These are phyloP conservation scores for Neodiprion pinetum DNA, from an alignment of 1,140 invertebrate genomes.

Conservation along the genomic window DNA sequence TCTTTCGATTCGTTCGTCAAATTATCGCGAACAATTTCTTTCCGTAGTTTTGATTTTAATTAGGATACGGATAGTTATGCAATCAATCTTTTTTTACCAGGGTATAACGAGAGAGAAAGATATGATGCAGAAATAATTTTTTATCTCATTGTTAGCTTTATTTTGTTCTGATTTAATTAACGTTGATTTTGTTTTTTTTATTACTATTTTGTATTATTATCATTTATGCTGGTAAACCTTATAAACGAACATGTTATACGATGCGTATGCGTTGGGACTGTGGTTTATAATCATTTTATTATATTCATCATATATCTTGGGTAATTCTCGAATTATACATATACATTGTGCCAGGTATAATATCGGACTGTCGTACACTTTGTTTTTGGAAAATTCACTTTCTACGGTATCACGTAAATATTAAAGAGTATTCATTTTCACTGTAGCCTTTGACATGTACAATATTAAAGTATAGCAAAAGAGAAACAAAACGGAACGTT, in stretches of 20 bases:
- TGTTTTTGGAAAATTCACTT: not conserved
- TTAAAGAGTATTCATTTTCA: not conserved
- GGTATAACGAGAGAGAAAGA: conserved; percentile 9
- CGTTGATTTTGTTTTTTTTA: not conserved
- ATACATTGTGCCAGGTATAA: not conserved
- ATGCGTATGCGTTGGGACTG: conserved; percentile 48
- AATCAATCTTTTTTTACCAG: no score
- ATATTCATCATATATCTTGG: not conserved
- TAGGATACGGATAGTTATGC: no score
- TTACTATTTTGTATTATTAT: not conserved
- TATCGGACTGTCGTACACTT: not conserved
- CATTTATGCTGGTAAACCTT: conserved; percentile 49
- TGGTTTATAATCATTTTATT: not conserved
- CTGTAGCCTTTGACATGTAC: not conserved
- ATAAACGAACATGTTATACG: conserved; percentile 56
- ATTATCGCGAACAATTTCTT: no score
- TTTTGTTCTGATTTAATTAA: not conserved
- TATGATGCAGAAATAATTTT: conserved; percentile 9
- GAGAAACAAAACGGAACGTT: no score
- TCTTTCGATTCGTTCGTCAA: no score
- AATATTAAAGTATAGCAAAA: no score
- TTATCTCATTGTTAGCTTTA: not conserved
- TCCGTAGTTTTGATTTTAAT: no score
- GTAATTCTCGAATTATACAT: no score
- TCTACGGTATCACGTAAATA: not conserved